Evolutionary conservation across 2,113 vertebrate genomes (phyloP).

Genomic region (Labrus mixtus): DNA sequence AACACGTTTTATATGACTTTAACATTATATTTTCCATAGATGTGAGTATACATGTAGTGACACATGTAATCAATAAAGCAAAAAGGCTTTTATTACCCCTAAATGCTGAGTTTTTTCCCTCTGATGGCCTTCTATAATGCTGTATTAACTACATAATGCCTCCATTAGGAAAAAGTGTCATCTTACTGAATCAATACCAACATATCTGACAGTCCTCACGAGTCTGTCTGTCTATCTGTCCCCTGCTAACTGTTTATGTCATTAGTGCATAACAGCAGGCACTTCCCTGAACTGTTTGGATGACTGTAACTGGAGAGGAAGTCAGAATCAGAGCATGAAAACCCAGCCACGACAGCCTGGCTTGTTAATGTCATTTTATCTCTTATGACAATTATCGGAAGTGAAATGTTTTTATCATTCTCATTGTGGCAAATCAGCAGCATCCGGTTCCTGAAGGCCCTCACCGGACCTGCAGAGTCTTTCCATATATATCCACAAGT

Average conservation of each 20-base stretch:
- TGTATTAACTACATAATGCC: constrained; percentile 71
- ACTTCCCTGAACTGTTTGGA: constrained; percentile 75
- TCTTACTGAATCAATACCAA: constrained; percentile 78
- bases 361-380: constrained; percentile 65
- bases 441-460: constrained; percentile 46
- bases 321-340: constrained; percentile 64
- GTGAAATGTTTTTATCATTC: constrained; percentile 62
- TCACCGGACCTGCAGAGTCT: constrained; percentile 26
- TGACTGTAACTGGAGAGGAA: constrained; percentile 73
- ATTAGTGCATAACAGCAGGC: constrained; percentile 69
- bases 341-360: constrained; percentile 36
- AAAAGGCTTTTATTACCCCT: constrained; percentile 56
- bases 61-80: constrained; percentile 49
- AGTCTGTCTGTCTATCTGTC: constrained; percentile 68
- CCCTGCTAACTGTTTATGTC: constrained; percentile 67
- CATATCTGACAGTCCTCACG: constrained; percentile 72
- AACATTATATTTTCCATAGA: not conserved
- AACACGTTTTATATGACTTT: not conserved
- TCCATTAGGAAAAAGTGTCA: constrained; percentile 77
- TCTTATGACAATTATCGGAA: constrained; percentile 69
- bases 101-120: constrained; percentile 51
- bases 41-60: constrained; percentile 11
- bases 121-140: constrained; percentile 47
- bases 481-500: constrained; percentile 26
- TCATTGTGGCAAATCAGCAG: constrained; percentile 41